Conservation (phyloP, 2,113 vertebrate species). For the Saccopteryx leptura region DNA sequence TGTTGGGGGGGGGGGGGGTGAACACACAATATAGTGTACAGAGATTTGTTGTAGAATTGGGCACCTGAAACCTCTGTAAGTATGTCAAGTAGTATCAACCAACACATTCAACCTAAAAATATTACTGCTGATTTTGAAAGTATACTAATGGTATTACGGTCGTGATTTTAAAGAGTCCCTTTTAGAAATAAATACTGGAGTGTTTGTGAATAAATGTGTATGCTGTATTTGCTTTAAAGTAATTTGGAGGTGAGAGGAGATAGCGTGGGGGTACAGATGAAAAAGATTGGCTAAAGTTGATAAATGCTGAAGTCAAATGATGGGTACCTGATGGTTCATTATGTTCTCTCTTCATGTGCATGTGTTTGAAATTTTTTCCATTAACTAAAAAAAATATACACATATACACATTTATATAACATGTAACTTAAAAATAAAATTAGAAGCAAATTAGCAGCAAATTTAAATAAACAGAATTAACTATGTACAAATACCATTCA, state of each 20-base stretch:
- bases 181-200: not conserved
- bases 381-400: not conserved
- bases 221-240: constrained; percentile 18
- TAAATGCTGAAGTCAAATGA: not conserved
- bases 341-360: not conserved
- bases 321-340: not conserved
- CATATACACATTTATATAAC: not conserved
- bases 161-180: not conserved
- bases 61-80: too few species aligned
- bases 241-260: not conserved
- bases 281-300: not conserved
- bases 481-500: not conserved
- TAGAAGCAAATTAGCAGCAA: too few species aligned
- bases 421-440: not conserved
- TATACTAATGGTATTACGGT: not conserved
- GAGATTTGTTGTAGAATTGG: too few species aligned
- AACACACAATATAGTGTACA: too few species aligned
- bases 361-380: not conserved
- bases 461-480: too few species aligned
- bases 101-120: too few species aligned
- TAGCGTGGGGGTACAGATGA: not conserved
- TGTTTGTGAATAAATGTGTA: constrained; percentile 16
- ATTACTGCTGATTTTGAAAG: not conserved
- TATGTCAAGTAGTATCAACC: too few species aligned
- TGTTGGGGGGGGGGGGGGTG: not conserved